Evolutionary conservation across 2,888 invertebrate species (phyloP).

Genomic region (Catocala fraxini): DNA sequence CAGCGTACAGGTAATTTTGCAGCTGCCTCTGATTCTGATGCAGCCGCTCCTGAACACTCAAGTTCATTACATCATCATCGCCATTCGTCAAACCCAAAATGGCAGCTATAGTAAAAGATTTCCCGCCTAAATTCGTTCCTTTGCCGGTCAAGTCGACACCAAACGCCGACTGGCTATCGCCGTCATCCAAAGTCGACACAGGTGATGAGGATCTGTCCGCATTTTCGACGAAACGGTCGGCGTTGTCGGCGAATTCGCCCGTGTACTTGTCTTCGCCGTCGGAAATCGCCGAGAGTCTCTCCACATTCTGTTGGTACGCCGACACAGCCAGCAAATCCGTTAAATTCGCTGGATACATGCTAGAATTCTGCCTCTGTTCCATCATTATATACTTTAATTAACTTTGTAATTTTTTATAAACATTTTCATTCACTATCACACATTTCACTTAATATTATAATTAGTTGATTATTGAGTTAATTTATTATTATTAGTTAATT

Average conservation of each 20-base stretch:
- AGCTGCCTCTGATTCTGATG: conserved; percentile 79
- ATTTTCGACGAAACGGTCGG: conserved; percentile 59
- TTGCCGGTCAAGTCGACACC: conserved; percentile 82
- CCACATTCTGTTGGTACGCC: conserved; percentile 74
- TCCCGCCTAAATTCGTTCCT: conserved; percentile 84
- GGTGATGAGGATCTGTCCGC: conserved; percentile 72
- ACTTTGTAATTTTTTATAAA: conserved; percentile 42
- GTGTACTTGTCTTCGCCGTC: conserved; percentile 68
- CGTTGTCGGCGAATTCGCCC: conserved; percentile 57
- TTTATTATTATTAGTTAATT: conserved; percentile 44
- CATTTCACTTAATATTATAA: conserved; percentile 31
- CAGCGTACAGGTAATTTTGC: conserved; percentile 77
- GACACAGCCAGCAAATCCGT: conserved; percentile 73
- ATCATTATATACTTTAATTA: conserved; percentile 64
- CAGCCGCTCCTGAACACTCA: conserved; percentile 85
- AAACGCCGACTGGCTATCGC: conserved; percentile 74
- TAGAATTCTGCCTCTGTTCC: conserved; percentile 71
- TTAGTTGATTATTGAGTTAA: conserved; percentile 59
- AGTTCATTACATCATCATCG: conserved; percentile 84
- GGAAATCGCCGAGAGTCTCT: conserved; percentile 60
- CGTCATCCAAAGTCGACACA: conserved; percentile 75
- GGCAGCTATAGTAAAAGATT: conserved; percentile 96
- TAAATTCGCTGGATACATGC: conserved; percentile 72
- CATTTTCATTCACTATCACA: conserved; percentile 44
- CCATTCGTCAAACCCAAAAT: conserved; percentile 92